phyloP scores from a whole-genome alignment of 2,888 invertebrate species.

The Oscheius sp. region DNA sequence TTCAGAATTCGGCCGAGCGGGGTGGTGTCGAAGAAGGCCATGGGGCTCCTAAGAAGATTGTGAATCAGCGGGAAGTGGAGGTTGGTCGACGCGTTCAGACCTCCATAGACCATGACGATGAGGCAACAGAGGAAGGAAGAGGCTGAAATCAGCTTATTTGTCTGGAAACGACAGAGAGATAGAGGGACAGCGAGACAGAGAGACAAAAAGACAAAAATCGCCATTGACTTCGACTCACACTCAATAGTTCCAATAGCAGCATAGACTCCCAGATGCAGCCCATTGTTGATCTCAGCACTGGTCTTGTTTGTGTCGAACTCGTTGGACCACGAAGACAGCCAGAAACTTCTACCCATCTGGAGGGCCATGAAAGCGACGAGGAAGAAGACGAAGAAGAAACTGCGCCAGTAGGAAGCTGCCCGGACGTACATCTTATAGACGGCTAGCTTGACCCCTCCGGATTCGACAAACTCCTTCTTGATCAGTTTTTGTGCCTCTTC shows the following conservation, averaged over 20 bases:
- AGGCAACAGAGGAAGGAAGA: conserved; percentile 34
- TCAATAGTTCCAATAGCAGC: conserved; percentile 31
- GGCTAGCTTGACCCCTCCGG: conserved; percentile 56
- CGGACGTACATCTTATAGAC: conserved; percentile 90
- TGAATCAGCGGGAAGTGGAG: conserved; percentile 57
- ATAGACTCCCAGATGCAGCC: conserved; percentile 17
- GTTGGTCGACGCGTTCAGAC: conserved; percentile 62
- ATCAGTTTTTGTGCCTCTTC: conserved; percentile 24
- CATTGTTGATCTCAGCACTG: background rate
- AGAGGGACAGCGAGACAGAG: too few species aligned
- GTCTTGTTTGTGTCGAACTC: conserved; percentile 15
- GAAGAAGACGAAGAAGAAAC: conserved; percentile 82
- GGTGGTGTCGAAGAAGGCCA: conserved; percentile 75
- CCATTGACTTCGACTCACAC: background rate
- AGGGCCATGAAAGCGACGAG: conserved; percentile 55
- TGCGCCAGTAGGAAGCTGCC: conserved; percentile 85
- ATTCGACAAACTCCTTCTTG: conserved; percentile 26
- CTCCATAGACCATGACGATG: conserved; percentile 59
- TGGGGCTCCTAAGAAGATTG: conserved; percentile 65
- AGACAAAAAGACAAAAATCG: too few species aligned
- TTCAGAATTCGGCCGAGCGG: conserved; percentile 75
- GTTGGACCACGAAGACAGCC: conserved; percentile 69
- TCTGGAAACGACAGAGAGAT: background rate
- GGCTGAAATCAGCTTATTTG: conserved; percentile 9
- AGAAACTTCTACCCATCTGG: conserved; percentile 63